These are phyloP conservation scores for Baryphthengus martii DNA, from an alignment of 2,113 vertebrate genomes.

Conservation along the genomic window DNA sequence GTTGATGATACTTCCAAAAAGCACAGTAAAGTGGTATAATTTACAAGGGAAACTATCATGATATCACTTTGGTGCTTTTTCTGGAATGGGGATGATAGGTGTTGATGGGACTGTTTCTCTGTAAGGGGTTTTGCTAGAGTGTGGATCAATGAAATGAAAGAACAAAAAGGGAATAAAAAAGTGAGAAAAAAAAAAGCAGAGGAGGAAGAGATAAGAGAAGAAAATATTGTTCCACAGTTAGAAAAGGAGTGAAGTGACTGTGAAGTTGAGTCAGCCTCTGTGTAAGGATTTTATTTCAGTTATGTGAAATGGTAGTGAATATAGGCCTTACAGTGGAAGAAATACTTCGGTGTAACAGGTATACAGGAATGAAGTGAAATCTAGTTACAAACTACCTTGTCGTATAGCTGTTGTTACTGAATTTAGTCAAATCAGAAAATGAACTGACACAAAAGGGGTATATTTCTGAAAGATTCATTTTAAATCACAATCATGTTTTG, in stretches of 20 bases:
- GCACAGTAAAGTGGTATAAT: neutral
- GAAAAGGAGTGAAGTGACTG: neutral
- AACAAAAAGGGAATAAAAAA: neutral
- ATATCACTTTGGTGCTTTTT: neutral
- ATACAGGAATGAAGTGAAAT: neutral
- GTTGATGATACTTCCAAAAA: neutral
- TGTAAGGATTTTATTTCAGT: neutral
- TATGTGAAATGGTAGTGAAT: neutral
- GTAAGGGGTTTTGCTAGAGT: neutral
- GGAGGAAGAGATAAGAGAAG: neutral
- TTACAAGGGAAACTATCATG: neutral
- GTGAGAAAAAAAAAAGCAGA: neutral
- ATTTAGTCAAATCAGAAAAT: neutral
- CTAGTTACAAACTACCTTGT: neutral
- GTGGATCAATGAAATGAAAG: neutral
- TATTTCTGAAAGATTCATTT: neutral
- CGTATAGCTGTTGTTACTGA: neutral
- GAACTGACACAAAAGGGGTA: neutral
- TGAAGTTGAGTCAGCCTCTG: neutral
- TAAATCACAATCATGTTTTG: neutral
- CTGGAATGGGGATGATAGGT: neutral
- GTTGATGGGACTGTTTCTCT: neutral
- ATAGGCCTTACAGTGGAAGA: neutral
- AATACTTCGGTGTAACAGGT: neutral
- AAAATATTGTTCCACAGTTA: neutral